Base-by-base conservation (phyloP, 2,888 invertebrate genomes). In the Azorinus chamasolen region DNA sequence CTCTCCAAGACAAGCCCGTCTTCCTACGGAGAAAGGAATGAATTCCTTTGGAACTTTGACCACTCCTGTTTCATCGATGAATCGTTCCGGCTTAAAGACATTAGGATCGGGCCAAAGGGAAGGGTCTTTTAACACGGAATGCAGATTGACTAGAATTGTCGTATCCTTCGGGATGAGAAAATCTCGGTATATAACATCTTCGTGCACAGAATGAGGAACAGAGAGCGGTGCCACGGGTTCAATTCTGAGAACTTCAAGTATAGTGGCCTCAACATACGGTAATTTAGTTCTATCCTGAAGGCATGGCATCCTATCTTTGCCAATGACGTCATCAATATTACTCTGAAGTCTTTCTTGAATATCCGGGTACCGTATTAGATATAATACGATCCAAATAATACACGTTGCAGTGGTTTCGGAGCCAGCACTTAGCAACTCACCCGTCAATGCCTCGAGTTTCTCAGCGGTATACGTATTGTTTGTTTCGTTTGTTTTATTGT, bases 321-420 rank as follows among this genome's bases (percentile, higher is more conserved):
- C 65, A 20, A 75, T 46, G 27, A 79, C 75, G 14, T 61, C 37
- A 45, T 77, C 73, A 25, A 84, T 75, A 6, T 78, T 71, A 16
- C 45, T 46, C 12, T 75, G 81, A 10, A 77, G 69, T 48, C 57
- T 43, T 43, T 57, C 37, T 41, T 83, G 83, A 46, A 83, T 43
- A n/a, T 81, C 79, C 14, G 74, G 69, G 20, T 79, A 53, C 22
- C 53, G 37, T n/a, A 81, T 55, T 14, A 83, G 64, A 51, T 79
- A 77, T 2, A 83, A 41, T 22, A 79, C 61, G 22, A 76, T 64
- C 83, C 83, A 83, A 10, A 69, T 48, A 5, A 83, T 63, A 25
- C 55, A 68, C 4, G 71, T 78, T 2, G 80, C 80, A 0, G 81
- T 81, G 2, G 83, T 81, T 54, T 83, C 83, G 0, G 80, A 72